Percentiles rank a stretch among this genome's conserved stretches.
Evolutionary conservation across 2,888 invertebrate species (phyloP).

Genomic region (Lepetodrilus schrolli): DNA sequence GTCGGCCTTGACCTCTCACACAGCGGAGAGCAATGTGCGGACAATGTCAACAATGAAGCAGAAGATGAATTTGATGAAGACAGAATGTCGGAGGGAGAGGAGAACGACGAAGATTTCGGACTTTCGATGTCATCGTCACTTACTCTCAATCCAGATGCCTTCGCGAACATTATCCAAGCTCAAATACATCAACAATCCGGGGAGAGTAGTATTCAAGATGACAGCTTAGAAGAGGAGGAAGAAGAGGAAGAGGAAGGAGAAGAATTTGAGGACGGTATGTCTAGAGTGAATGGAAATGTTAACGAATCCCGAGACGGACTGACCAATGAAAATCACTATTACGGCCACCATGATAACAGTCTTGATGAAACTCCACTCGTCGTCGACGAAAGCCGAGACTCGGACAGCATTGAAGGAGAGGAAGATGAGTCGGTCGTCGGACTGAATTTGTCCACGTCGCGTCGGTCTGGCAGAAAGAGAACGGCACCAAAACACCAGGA

Average conservation of each 20-base stretch:
- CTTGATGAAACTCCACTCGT: conserved; percentile 31
- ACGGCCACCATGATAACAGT: conserved; percentile 18
- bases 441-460: conserved; percentile 39
- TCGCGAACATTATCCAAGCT: conserved; percentile 55
- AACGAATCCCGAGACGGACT: conserved; percentile 8
- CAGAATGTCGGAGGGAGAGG: conserved; percentile 29
- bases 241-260: conserved; percentile 25
- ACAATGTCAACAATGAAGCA: background rate
- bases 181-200: too few relatives aligned
- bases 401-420: conserved; percentile 35
- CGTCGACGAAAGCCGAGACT: background rate
- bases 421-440: conserved; percentile 13
- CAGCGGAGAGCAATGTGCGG: background rate
- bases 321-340: conserved; percentile 25
- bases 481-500: conserved; percentile 58
- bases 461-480: conserved; percentile 62
- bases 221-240: background rate
- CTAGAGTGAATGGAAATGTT: background rate
- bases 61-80: conserved; percentile 24
- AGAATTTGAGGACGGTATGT: conserved; percentile 36
- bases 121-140: conserved; percentile 56
- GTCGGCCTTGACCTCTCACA: background rate
- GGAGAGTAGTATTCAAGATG: background rate
- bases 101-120: conserved; percentile 41
- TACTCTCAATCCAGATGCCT: conserved; percentile 60